Base-by-base conservation (phyloP, 1,140 invertebrate species). In the Eriosoma lanigerum region DNA sequence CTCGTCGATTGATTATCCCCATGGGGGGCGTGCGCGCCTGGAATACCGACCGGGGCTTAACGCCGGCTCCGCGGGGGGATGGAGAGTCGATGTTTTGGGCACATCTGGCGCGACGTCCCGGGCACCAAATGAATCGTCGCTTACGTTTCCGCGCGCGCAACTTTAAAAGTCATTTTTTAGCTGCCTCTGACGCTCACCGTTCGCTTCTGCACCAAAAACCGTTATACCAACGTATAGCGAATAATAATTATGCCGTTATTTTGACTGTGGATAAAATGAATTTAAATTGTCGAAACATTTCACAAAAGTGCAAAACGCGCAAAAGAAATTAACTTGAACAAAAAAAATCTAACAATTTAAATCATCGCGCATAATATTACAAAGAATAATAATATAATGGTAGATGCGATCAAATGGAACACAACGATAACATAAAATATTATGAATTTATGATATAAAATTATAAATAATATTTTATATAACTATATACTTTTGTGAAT, bases 1-100 rank as follows among this genome's bases (percentile, higher is more conserved):
- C 26, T 56, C 75, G 75, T 78, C 75, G 75, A 78, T 78, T 78
- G 75, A 78, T 78, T 78, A 78, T 78, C 56, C 75, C 75, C 75
- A 58, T 21, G 75, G 75, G 56, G 56, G 75, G 56, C 38, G 75
- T 78, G 75, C 38, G 56, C 54, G 54, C 75, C 52, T 26, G 72
- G 72, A 56, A 75, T 56, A 62, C 56, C 56, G 32, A 15, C 75
- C 75, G 56, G 38, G 75, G 75, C 75, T 78, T 78, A 78, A 78
- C 75, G 29, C 38, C 56, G 73, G 54, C 38, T 38, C 13, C 54
- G 56, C 5, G 15, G 13, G 38, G 24, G 56, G 75, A 38, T 56
- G 54, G 38, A 10, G 15, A 17, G 56, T 1, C 12, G 75, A 21
- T 68, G n/a, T 38, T 15, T 10, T 12, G 66, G 66, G 24, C 75